Evolutionary conservation across 2,797 vertebrate genomes (phyloP).

Genomic region (Neosilurus hyrtlii): DNA sequence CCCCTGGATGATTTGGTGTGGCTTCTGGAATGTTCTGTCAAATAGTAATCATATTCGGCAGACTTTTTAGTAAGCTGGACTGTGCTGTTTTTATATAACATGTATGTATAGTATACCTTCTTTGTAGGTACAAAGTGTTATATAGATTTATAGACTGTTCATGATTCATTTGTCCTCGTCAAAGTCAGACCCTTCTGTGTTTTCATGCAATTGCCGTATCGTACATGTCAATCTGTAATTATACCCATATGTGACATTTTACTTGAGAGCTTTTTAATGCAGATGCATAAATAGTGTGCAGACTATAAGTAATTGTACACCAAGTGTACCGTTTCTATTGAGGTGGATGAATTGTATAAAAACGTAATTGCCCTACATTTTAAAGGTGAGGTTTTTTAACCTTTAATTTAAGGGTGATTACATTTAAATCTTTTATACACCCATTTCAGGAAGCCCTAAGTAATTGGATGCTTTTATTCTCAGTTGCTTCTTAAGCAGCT

Average conservation of each 20-base stretch:
- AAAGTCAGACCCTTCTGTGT: constrained; percentile 4
- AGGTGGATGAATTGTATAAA: neutral
- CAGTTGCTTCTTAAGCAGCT: neutral
- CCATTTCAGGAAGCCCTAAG: neutral
- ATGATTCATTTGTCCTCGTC: neutral
- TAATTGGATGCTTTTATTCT: neutral
- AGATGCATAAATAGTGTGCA: constrained; percentile 7
- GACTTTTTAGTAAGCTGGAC: neutral
- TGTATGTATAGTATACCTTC: neutral
- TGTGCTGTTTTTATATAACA: neutral
- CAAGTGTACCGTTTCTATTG: neutral
- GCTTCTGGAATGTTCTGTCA: neutral
- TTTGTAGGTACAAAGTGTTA: neutral
- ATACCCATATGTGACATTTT: neutral
- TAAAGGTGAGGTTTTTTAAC: neutral
- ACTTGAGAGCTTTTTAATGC: neutral
- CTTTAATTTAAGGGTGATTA: constrained; percentile 3
- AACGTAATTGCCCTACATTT: constrained; percentile 11
- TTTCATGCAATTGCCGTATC: constrained; percentile 6
- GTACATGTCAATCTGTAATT: constrained; percentile 9
- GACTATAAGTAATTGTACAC: constrained; percentile 1
- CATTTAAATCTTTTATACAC: neutral
- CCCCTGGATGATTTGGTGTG: neutral
- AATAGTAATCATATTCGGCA: neutral
- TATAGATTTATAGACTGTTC: neutral